Evolutionary conservation across 1,140 invertebrate genomes (phyloP), one percentile per base, ranked within the genome.

Genomic region (Drepana arcuata): DNA sequence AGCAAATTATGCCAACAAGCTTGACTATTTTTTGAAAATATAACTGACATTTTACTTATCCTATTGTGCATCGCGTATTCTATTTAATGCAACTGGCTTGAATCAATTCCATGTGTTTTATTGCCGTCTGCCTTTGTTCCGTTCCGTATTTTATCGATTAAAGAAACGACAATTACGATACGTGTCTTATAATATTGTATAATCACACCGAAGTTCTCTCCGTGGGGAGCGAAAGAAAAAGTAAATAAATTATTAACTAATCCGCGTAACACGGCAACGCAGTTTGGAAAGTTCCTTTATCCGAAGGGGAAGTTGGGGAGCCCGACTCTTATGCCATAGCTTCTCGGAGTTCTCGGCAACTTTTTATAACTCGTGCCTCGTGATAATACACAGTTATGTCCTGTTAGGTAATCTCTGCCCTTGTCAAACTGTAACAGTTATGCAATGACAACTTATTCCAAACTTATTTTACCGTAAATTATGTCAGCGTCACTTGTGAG

Each of bases 221-320:
- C 18, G 33, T 15, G 33, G 31, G 36, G 28, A 41, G 44, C 34
- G 40, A 50, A 48, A 49, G 38, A 47, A 52, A 56, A 56, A 33
- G 24, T 48, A 48, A 57, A 66, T 58, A 59, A 64, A 61, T 62
- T 57, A 66, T 68, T 63, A 62, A 47, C 57, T 61, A 66, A 68
- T 68, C 47, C 49, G n/a, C 46, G 49, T 60, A 44, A 53, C 57
- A 55, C 27, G 54, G 44, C 43, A 53, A 47, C 43, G 32, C 36
- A 30, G 21, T 58, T 62, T 53, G 37, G 34, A 53, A 72, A 68
- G 39, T 62, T 58, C 49, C 41, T 35, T 42, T 37, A 37, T 39
- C 33, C 28, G 16, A 13, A 26, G 29, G 34, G 46, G 33, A 34
- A 23, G 34, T 23, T 24, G 36, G 42, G 34, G 38, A 52, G 34